phyloP scores from a whole-genome alignment of 2,113 vertebrate species.

The Agapornis roseicollis region DNA sequence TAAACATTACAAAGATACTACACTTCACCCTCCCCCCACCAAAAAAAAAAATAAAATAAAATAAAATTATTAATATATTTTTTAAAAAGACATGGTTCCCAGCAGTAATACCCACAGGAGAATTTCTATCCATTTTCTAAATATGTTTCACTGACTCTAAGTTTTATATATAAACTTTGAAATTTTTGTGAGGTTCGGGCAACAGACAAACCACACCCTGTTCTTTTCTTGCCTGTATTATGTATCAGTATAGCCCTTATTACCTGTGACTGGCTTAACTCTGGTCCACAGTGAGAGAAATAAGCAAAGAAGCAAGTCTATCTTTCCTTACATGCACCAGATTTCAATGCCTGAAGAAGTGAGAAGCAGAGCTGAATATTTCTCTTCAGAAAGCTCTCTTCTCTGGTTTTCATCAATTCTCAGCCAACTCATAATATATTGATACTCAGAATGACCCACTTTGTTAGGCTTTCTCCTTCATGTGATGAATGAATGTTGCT shows the following conservation, averaged over 20 bases:
- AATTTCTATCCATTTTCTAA: neutral
- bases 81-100: neutral
- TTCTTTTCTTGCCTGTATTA: neutral
- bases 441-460: neutral
- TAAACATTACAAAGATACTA: neutral
- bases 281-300: neutral
- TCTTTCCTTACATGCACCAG: neutral
- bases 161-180: neutral
- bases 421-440: neutral
- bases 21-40: neutral
- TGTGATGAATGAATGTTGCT: neutral
- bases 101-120: neutral
- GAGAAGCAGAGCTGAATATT: neutral
- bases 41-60: no score
- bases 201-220: neutral
- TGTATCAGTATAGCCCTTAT: fast-evolving
- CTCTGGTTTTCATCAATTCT: neutral
- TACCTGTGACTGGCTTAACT: neutral
- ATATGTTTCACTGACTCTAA: neutral
- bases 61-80: no score
- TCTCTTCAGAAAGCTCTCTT: neutral
- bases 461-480: neutral
- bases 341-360: fast-evolving
- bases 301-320: fast-evolving
- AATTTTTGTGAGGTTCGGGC: neutral